phyloP scores from a whole-genome alignment of 2,113 vertebrate genomes.

The Noturus placidus region DNA sequence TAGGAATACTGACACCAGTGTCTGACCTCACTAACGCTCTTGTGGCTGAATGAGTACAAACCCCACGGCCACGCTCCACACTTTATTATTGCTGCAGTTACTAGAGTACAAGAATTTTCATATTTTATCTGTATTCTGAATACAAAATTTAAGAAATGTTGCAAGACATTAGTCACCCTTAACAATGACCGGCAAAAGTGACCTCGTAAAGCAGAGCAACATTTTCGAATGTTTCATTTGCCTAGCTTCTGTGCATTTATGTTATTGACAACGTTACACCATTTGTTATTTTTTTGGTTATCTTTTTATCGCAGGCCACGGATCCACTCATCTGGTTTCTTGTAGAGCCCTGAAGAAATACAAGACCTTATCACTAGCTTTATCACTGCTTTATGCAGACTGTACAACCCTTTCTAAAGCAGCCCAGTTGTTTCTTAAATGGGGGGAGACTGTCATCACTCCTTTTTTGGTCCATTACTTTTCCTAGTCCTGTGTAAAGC shows the following conservation, averaged over 20 bases:
- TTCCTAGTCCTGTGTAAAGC: slow-evolving; percentile 25
- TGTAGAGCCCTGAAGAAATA: slow-evolving; percentile 9
- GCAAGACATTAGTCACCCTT: neutral
- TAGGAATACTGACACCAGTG: neutral
- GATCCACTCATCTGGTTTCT: slow-evolving; percentile 26
- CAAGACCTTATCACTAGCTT: neutral
- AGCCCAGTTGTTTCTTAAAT: slow-evolving; percentile 33
- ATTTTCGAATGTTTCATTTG: neutral
- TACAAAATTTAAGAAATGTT: neutral
- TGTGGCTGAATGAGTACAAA: neutral
- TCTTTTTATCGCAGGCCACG: slow-evolving; percentile 34
- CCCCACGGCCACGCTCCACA: neutral
- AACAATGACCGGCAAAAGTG: neutral
- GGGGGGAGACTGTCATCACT: slow-evolving; percentile 20
- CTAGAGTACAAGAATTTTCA: neutral
- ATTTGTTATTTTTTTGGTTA: neutral
- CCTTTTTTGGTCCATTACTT: slow-evolving; percentile 2
- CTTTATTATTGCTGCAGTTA: neutral
- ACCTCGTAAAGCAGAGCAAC: neutral
- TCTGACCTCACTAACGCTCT: neutral
- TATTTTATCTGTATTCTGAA: neutral
- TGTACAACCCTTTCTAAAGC: slow-evolving; percentile 10
- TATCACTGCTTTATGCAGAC: slow-evolving; percentile 7
- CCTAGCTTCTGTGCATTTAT: neutral
- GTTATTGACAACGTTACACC: neutral